Evolutionary conservation across 2,797 vertebrate genomes (phyloP).

Genomic region (Poeciliopsis turneri): DNA sequence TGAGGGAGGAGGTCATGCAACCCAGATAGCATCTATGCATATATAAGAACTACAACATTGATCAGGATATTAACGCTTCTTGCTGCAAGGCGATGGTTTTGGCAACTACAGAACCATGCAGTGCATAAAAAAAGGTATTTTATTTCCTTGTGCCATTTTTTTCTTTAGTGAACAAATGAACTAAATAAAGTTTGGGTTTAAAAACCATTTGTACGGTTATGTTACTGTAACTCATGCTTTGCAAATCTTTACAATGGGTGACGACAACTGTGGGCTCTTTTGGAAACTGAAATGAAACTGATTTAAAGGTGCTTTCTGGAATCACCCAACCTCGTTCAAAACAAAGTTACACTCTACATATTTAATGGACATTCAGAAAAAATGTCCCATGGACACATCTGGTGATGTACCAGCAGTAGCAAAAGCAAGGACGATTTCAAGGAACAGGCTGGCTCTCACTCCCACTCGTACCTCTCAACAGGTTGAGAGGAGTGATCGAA

Average conservation of each 20-base stretch:
- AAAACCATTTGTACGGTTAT: not conserved
- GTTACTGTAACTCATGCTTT: not conserved
- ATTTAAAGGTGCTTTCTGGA: constrained; percentile 15
- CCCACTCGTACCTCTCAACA: not conserved
- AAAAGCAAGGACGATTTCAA: not conserved
- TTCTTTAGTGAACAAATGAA: not conserved
- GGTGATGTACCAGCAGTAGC: constrained; percentile 12
- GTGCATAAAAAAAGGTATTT: not conserved
- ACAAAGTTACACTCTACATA: constrained; percentile 10
- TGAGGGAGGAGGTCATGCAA: not conserved
- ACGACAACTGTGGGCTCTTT: not conserved
- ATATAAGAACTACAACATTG: not conserved
- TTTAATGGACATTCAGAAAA: constrained; percentile 7
- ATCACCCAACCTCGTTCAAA: constrained; percentile 21
- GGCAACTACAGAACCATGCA: not conserved
- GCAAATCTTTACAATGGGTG: not conserved
- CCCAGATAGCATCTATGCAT: not conserved
- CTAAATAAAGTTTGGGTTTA: not conserved
- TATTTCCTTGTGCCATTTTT: not conserved
- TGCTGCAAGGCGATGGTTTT: not conserved
- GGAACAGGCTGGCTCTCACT: constrained; percentile 14
- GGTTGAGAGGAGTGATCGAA: no score
- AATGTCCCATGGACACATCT: constrained; percentile 24
- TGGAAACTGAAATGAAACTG: constrained; percentile 16
- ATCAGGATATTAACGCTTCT: not conserved